Percentiles rank a stretch among this genome's conserved stretches.
Conservation (phyloP, 2,113 vertebrate species). For the Thymallus thymallus region DNA sequence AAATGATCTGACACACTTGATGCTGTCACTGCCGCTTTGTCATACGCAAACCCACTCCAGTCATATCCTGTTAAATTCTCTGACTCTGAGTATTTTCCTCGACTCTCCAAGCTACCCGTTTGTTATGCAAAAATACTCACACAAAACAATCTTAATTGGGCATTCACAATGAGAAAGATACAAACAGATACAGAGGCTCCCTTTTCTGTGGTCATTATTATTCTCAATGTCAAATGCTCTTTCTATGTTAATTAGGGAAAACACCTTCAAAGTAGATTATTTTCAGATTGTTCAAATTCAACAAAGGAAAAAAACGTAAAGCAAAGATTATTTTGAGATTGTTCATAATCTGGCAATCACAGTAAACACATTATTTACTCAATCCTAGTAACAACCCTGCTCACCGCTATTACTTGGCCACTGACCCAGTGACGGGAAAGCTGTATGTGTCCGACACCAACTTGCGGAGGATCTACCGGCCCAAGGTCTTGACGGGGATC, state of each 20-base stretch:
- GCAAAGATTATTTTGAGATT: no score
- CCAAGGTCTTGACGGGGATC: slow-evolving; percentile 77
- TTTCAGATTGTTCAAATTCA: no score
- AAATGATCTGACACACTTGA: slow-evolving; percentile 58
- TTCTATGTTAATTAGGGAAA: slow-evolving; percentile 38
- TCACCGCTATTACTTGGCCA: slow-evolving; percentile 94
- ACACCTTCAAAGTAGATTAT: no score
- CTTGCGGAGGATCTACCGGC: slow-evolving; percentile 90
- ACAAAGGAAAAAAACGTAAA: no score
- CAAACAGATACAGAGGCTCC: background rate
- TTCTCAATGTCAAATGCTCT: slow-evolving; percentile 1
- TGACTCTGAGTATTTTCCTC: slow-evolving; percentile 30
- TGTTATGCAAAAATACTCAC: background rate
- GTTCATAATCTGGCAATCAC: no score
- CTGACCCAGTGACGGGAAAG: slow-evolving; percentile 89
- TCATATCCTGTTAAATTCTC: slow-evolving; percentile 57
- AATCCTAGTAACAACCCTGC: slow-evolving; percentile 91
- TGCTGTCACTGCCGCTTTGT: slow-evolving; percentile 58
- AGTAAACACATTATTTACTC: background rate
- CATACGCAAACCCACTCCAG: slow-evolving; percentile 38
- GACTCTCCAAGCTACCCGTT: slow-evolving; percentile 4
- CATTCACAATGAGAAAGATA: slow-evolving; percentile 6
- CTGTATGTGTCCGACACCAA: slow-evolving; percentile 96
- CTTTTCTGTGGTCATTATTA: slow-evolving; percentile 24
- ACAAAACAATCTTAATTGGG: background rate